Conservation (phyloP, 2,888 invertebrate species). For the Elegia similella region DNA sequence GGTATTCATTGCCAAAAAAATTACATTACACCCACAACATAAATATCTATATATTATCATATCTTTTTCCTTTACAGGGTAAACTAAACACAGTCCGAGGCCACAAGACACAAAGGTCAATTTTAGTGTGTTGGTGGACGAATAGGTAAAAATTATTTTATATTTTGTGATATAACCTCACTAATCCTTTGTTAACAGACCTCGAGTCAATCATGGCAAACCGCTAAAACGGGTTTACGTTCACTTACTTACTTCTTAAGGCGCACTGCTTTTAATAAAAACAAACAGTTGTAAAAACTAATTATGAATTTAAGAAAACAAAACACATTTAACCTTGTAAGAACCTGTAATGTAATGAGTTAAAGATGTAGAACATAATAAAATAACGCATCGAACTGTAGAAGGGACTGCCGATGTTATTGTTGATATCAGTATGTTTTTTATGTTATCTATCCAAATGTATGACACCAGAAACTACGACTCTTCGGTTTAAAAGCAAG, state of each 20-base stretch:
- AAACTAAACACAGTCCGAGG: no score
- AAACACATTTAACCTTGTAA: background rate
- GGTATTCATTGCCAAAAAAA: no score
- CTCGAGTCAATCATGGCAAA: conserved; percentile 7
- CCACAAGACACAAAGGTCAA: no score
- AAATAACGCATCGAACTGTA: background rate
- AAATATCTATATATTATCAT: no score
- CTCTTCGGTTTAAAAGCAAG: no score
- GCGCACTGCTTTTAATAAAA: background rate
- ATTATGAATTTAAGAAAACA: background rate
- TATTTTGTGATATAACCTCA: background rate
- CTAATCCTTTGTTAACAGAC: conserved; percentile 10
- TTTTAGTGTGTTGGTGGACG: no score
- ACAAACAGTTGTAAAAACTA: background rate
- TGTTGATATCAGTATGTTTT: no score
- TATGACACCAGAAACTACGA: no score
- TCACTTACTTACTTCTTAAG: conserved; percentile 2
- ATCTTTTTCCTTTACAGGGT: no score
- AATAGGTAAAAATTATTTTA: background rate
- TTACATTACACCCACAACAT: no score
- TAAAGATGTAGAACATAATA: background rate
- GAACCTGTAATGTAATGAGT: background rate
- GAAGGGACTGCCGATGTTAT: no score
- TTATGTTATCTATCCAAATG: no score
- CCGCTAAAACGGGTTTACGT: conserved; percentile 15